phyloP scores from a whole-genome alignment of 2,113 vertebrate genomes.

The Caranx ignobilis region DNA sequence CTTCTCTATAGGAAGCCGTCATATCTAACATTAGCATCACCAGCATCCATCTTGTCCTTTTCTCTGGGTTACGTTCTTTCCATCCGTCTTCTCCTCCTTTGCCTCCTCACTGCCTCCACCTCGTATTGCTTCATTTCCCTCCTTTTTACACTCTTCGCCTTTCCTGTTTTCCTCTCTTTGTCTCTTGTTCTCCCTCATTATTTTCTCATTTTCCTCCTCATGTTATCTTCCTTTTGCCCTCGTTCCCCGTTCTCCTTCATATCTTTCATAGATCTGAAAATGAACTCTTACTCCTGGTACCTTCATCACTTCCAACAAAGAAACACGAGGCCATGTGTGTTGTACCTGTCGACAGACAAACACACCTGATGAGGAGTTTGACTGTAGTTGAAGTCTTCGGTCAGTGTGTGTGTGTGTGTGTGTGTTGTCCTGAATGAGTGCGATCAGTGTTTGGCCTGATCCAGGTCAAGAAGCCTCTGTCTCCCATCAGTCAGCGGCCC shows the following conservation, averaged over 20 bases:
- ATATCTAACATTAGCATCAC: no score
- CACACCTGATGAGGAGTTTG: not conserved
- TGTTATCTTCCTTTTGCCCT: not conserved
- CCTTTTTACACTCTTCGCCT: not conserved
- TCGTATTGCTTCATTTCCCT: not conserved
- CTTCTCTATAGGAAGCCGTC: no score
- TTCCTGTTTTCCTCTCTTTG: not conserved
- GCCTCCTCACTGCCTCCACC: no score
- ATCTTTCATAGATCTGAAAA: not conserved
- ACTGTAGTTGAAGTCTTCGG: constrained; percentile 1
- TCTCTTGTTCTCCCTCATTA: not conserved
- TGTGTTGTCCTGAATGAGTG: constrained; percentile 1
- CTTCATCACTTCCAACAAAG: no score
- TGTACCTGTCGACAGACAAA: not conserved
- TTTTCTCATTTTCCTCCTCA: not conserved
- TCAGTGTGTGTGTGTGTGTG: not conserved
- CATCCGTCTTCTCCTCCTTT: no score
- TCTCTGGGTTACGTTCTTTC: not conserved
- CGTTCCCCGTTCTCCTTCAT: not conserved
- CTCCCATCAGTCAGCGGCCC: constrained; percentile 14
- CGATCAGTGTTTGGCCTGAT: constrained; percentile 24
- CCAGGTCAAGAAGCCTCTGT: constrained; percentile 38
- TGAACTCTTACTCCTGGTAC: no score
- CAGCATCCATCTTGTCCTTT: no score
- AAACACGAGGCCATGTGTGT: not conserved